These are phyloP conservation scores for Catonia carolina DNA, from an alignment of 2,888 invertebrate genomes.

Conservation along the genomic window DNA sequence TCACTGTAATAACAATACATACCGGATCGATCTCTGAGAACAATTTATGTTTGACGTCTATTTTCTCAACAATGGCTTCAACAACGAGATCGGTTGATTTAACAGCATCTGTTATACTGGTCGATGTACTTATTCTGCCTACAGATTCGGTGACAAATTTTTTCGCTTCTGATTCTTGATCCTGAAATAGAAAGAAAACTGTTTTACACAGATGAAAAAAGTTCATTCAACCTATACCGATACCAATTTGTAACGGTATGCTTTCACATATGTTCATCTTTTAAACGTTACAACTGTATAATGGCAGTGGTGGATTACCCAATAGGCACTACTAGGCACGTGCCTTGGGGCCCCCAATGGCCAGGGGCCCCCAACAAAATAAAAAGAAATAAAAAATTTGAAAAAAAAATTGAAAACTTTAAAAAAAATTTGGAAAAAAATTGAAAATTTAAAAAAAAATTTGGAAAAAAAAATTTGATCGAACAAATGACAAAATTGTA, in stretches of 20 bases:
- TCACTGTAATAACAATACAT: conserved; percentile 36
- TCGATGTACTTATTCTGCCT: conserved; percentile 53
- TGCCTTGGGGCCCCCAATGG: too few species aligned
- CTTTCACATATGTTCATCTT: not conserved
- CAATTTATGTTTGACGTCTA: conserved; percentile 67
- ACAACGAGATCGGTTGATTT: conserved; percentile 67
- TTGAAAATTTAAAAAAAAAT: too few species aligned
- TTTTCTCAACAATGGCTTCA: conserved; percentile 81
- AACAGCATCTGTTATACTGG: conserved; percentile 55
- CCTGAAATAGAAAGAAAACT: conserved; percentile 37
- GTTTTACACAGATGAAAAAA: not conserved
- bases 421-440: too few species aligned
- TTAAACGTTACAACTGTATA: not conserved
- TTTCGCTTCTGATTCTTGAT: conserved; percentile 56
- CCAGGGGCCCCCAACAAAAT: too few species aligned
- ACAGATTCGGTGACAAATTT: conserved; percentile 60
- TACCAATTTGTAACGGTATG: not conserved
- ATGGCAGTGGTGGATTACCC: too few species aligned
- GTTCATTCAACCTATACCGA: not conserved
- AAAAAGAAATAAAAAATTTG: too few species aligned
- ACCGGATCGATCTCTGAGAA: conserved; percentile 64
- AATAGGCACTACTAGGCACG: too few species aligned
- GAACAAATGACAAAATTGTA: too few species aligned
- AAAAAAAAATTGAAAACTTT: too few species aligned
- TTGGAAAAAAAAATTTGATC: too few species aligned